phyloP scores from a whole-genome alignment of 2,888 invertebrate species.

The Noctua pronuba region DNA sequence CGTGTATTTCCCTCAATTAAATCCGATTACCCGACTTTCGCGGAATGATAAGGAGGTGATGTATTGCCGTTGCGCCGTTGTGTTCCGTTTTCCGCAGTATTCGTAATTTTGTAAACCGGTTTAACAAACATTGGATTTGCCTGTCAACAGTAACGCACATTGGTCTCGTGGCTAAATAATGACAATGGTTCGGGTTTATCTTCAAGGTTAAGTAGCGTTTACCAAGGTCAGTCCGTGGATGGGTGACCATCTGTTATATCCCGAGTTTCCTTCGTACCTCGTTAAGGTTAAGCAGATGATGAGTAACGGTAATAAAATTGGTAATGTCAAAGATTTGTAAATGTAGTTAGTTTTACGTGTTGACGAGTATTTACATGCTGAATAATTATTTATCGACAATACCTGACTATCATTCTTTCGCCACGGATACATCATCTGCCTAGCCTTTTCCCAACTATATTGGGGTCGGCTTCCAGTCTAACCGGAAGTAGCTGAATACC shows the following conservation, averaged over 20 bases:
- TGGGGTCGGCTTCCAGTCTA: no score
- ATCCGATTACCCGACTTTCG: conserved; percentile 50
- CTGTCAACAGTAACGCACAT: neutral
- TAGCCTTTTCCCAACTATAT: no score
- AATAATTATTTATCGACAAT: neutral
- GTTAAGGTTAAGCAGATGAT: neutral
- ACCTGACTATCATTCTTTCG: neutral
- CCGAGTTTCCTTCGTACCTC: neutral
- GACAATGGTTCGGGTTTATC: neutral
- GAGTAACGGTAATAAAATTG: neutral
- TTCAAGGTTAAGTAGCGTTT: neutral
- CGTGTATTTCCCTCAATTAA: conserved; percentile 57
- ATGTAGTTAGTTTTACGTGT: neutral
- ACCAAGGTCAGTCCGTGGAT: neutral
- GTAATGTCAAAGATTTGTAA: neutral
- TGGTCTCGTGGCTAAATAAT: neutral
- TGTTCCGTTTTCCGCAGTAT: conserved; percentile 44
- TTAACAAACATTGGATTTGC: conserved; percentile 10
- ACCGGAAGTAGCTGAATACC: no score
- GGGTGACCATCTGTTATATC: neutral
- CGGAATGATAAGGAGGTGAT: conserved; percentile 53
- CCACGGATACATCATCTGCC: neutral
- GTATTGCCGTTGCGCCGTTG: conserved; percentile 27
- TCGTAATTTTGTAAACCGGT: conserved; percentile 16
- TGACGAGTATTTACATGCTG: neutral